phyloP scores from a whole-genome alignment of 2,797 vertebrate species.

The Furcifer pardalis region DNA sequence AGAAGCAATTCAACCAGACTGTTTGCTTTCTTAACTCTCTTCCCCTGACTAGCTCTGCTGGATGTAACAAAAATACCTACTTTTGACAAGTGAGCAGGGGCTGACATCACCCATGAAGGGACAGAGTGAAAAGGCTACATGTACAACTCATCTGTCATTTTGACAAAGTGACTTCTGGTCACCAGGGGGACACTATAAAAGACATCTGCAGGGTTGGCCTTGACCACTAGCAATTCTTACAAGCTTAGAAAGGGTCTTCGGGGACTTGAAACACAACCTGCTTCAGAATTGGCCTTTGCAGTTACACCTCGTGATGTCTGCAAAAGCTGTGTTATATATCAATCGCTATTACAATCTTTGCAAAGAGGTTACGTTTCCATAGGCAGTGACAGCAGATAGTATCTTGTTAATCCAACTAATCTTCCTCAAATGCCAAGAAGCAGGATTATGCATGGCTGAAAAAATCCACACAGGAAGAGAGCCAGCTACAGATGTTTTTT shows the following conservation, averaged over 20 bases:
- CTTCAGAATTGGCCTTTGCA: constrained; percentile 47
- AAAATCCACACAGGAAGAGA: constrained; percentile 24
- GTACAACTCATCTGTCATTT: constrained; percentile 70
- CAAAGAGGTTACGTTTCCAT: constrained; percentile 32
- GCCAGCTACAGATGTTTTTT: constrained; percentile 47
- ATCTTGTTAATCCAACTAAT: constrained; percentile 60
- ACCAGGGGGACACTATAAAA: constrained; percentile 71
- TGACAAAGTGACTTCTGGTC: constrained; percentile 76
- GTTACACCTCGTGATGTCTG: constrained; percentile 31
- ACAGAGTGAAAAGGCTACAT: constrained; percentile 45
- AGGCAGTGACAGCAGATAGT: constrained; percentile 39
- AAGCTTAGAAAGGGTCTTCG: constrained; percentile 57
- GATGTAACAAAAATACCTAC: constrained; percentile 67
- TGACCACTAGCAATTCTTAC: constrained; percentile 68
- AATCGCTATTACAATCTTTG: constrained; percentile 57
- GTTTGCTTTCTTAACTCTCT: constrained; percentile 25
- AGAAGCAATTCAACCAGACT: constrained; percentile 39
- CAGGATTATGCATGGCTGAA: constrained; percentile 48
- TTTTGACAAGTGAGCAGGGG: constrained; percentile 66
- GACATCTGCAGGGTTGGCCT: constrained; percentile 70
- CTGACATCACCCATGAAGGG: constrained; percentile 56
- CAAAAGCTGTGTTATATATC: constrained; percentile 49
- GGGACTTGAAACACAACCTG: constrained; percentile 56
- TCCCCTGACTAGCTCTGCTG: constrained; percentile 30
- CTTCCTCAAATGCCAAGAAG: constrained; percentile 58